phyloP scores from a whole-genome alignment of 2,888 invertebrate species.

The Kryphioiulus occultus region DNA sequence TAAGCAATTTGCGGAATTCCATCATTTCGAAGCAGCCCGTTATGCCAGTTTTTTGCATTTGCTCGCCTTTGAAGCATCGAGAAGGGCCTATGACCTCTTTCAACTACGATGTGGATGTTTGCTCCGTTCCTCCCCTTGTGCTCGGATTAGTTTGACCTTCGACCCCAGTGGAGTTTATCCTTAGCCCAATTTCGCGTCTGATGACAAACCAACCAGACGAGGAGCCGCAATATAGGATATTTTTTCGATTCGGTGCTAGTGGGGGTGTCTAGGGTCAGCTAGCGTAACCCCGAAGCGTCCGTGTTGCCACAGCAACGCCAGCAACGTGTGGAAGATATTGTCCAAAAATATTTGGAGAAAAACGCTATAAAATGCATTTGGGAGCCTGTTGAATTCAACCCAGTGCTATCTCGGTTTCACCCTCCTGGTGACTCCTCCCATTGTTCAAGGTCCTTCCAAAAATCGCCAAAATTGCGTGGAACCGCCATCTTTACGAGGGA shows the following conservation, averaged over 20 bases:
- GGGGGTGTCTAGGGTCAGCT: not conserved
- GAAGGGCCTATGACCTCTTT: not conserved
- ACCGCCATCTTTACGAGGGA: slow-evolving; percentile 51
- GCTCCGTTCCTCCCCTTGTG: not conserved
- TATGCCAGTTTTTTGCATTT: not conserved
- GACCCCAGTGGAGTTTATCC: not conserved
- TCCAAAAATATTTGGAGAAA: not conserved
- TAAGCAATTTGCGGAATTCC: too few relatives aligned
- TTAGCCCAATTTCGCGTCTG: not conserved
- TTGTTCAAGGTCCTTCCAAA: not conserved
- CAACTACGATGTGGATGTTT: not conserved
- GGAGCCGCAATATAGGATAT: not conserved
- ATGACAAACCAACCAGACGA: not conserved
- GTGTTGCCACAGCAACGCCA: not conserved
- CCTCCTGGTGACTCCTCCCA: not conserved
- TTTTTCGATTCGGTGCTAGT: not conserved
- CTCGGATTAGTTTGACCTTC: slow-evolving; percentile 5
- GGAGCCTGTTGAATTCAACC: not conserved
- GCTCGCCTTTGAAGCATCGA: not conserved
- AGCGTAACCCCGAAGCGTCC: not conserved
- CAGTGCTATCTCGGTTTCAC: not conserved
- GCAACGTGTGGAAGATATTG: not conserved
- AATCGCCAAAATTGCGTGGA: slow-evolving; percentile 50
- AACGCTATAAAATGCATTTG: not conserved
- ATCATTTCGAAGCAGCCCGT: too few relatives aligned